Evolutionary conservation across 2,888 invertebrate species (phyloP).

Genomic region (Rhagonycha fulva): DNA sequence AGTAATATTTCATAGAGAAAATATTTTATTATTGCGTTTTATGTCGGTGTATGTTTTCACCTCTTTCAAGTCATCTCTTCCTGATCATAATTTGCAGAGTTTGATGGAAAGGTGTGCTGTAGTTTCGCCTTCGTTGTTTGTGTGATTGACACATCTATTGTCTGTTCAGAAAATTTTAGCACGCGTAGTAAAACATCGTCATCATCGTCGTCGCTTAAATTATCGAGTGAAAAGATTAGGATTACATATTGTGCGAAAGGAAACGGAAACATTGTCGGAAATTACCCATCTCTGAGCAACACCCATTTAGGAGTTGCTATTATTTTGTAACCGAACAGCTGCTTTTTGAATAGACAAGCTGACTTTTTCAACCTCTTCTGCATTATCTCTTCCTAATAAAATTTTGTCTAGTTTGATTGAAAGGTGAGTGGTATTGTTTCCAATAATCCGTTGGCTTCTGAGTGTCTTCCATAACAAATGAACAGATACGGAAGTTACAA

Average conservation of each 20-base stretch:
- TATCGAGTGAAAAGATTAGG: background rate
- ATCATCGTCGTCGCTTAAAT: background rate
- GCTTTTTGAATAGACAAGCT: too few species aligned
- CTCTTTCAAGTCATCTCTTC: background rate
- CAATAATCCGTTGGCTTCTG: background rate
- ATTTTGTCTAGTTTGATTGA: background rate
- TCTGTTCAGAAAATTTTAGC: too few species aligned
- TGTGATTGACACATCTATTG: background rate
- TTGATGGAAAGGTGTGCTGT: background rate
- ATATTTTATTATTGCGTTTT: background rate
- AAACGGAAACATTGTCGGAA: background rate
- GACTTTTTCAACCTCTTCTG: background rate
- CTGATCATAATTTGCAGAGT: background rate
- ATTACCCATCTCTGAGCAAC: background rate
- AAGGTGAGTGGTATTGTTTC: background rate
- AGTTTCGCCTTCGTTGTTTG: background rate
- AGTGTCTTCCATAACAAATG: too few species aligned
- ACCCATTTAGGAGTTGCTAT: too few species aligned
- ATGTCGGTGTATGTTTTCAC: background rate
- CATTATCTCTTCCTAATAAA: background rate
- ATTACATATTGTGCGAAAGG: background rate
- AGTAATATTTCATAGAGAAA: background rate
- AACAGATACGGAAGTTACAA: too few species aligned
- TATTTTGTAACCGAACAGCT: too few species aligned
- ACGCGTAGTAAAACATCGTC: background rate